These are phyloP conservation scores for Drosophila eugracilis DNA, from an alignment of 1,140 invertebrate genomes.

Conservation along the genomic window DNA sequence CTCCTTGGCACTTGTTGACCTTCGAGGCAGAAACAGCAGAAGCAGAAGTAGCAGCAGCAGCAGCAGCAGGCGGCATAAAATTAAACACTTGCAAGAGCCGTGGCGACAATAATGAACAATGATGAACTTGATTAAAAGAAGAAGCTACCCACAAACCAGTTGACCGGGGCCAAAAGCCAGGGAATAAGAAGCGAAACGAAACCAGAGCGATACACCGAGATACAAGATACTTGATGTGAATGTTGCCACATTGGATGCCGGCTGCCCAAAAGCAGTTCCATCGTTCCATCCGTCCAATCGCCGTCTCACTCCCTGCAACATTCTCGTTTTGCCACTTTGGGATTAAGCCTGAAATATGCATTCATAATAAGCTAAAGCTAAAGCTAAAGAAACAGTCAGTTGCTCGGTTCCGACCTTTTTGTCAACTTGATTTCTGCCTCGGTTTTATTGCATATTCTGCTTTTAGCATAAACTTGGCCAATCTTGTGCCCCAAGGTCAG, in stretches of 20 bases:
- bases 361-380: conserved; percentile 66
- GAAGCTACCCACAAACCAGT: conserved; percentile 70
- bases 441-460: conserved; percentile 62
- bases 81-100: conserved; percentile 74
- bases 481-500: conserved; percentile 64
- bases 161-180: conserved; percentile 35
- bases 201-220: conserved; percentile 67
- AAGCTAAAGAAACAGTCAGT: conserved; percentile 38
- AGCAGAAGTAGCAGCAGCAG: conserved; percentile 8
- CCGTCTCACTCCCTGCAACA: conserved; percentile 63
- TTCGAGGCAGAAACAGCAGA: conserved; percentile 61
- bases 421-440: conserved; percentile 62
- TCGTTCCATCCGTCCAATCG: conserved; percentile 42
- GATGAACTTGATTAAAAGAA: conserved; percentile 80
- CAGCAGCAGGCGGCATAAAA: conserved; percentile 74
- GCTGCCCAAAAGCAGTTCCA: conserved; percentile 67
- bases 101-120: conserved; percentile 82
- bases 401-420: conserved; percentile 54
- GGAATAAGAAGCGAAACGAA: conserved; percentile 37
- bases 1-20: conserved; percentile 79
- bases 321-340: conserved; percentile 82
- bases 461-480: conserved; percentile 73
- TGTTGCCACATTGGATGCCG: conserved; percentile 47
- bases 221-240: conserved; percentile 55
- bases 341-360: conserved; percentile 81